Conservation (phyloP, 2,888 invertebrate genomes). For the Amphipoea oculea region DNA sequence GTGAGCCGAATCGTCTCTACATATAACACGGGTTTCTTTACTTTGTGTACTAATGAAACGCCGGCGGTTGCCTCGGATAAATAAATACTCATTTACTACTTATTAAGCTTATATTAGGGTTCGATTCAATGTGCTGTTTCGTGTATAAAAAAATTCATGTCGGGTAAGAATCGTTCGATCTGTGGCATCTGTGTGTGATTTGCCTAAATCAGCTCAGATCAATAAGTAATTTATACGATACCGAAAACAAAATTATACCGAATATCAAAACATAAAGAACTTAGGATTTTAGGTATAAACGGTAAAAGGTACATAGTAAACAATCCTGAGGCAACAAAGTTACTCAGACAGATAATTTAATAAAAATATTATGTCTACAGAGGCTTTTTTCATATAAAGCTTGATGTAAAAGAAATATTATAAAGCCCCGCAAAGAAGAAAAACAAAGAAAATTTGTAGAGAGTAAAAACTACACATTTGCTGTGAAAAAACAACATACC, state of each 20-base stretch:
- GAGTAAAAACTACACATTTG: constrained; percentile 19
- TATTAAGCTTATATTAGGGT: constrained; percentile 5
- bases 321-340: constrained; percentile 9
- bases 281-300: background rate
- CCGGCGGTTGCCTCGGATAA: constrained; percentile 8
- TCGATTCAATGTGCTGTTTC: background rate
- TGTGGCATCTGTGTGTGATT: background rate
- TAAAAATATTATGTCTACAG: constrained; percentile 14
- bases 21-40: constrained; percentile 36
- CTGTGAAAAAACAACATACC: constrained; percentile 5
- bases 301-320: constrained; percentile 4
- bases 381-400: constrained; percentile 5
- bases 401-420: constrained; percentile 32
- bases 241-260: background rate
- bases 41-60: constrained; percentile 29
- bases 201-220: background rate
- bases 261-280: background rate
- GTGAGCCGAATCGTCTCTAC: constrained; percentile 38
- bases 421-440: background rate
- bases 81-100: constrained; percentile 27
- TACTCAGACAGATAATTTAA: constrained; percentile 21
- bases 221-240: background rate
- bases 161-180: background rate
- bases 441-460: background rate
- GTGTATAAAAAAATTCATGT: background rate